A percentile compares a stretch with the other conserved stretches of the same genome.
Conservation (phyloP, 2,888 invertebrate genomes). For the Apoda limacodes region DNA sequence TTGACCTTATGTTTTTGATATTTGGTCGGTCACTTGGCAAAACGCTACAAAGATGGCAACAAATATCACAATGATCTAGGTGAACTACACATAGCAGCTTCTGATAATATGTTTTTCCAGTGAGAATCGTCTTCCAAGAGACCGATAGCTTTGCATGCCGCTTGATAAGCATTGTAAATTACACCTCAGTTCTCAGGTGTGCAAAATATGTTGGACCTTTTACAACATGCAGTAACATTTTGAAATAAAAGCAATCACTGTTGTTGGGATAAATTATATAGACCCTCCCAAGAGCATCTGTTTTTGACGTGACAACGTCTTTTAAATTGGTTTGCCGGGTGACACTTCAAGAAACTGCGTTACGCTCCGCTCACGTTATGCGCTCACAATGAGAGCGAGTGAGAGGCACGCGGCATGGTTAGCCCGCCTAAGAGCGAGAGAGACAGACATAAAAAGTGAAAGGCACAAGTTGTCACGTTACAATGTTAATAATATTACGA, state of each 20-base stretch:
- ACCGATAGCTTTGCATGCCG: constrained; percentile 21
- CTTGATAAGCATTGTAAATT: constrained; percentile 16
- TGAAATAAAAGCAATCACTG: constrained; percentile 20
- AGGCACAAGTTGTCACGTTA: no score
- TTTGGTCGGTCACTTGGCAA: constrained; percentile 21
- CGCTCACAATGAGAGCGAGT: no score
- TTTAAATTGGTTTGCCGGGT: no score
- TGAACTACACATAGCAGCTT: constrained; percentile 21
- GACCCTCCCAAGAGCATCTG: constrained; percentile 20
- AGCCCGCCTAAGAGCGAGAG: no score
- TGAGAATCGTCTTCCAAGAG: constrained; percentile 24
- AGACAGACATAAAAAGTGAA: no score
- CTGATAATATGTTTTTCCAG: constrained; percentile 23
- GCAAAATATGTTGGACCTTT: constrained; percentile 27
- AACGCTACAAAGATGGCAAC: constrained; percentile 20
- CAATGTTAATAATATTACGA: no score
- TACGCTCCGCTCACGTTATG: no score
- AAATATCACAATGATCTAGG: constrained; percentile 22
- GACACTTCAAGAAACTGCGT: no score
- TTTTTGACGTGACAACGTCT: no score
- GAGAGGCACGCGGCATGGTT: no score
- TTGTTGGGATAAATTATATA: constrained; percentile 19
- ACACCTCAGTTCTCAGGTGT: constrained; percentile 17
- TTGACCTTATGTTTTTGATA: constrained; percentile 21
- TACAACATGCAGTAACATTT: constrained; percentile 23